phyloP scores from a whole-genome alignment of 1,140 invertebrate genomes.

The Cherax quadricarinatus region DNA sequence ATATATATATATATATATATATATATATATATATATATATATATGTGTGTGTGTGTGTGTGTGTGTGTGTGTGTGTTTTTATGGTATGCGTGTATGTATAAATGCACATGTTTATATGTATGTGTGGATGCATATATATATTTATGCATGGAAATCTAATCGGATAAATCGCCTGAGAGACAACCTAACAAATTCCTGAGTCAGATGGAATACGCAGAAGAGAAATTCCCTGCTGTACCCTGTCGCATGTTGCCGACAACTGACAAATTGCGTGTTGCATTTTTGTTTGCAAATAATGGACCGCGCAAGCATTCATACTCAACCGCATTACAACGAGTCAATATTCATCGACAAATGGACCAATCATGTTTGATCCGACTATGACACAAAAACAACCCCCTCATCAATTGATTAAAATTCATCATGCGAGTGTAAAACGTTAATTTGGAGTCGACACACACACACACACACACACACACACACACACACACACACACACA shows the following conservation, averaged over 20 bases:
- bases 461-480: too few species aligned
- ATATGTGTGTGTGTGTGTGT: too few species aligned
- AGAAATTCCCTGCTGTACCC: background rate
- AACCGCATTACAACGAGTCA: background rate
- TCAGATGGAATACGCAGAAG: background rate
- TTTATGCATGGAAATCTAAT: background rate
- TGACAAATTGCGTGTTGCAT: background rate
- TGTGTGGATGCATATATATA: background rate
- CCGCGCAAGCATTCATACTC: background rate
- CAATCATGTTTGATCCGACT: background rate
- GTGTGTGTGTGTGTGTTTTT: too few species aligned
- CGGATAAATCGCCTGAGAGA: too few species aligned
- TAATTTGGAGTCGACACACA: background rate
- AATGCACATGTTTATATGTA: background rate
- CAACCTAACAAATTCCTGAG: too few species aligned
- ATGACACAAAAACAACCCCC: background rate
- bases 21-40: too few species aligned
- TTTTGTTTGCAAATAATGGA: slow-evolving; percentile 8
- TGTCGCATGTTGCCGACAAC: background rate
- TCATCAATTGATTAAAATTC: background rate
- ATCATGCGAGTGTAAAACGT: background rate
- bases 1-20: too few species aligned
- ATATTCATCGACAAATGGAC: slow-evolving; percentile 13
- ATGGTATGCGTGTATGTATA: too few species aligned
- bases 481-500: too few species aligned